Evolutionary conservation across 2,797 vertebrate species (phyloP).

Genomic region (Steatocranus sp.): DNA sequence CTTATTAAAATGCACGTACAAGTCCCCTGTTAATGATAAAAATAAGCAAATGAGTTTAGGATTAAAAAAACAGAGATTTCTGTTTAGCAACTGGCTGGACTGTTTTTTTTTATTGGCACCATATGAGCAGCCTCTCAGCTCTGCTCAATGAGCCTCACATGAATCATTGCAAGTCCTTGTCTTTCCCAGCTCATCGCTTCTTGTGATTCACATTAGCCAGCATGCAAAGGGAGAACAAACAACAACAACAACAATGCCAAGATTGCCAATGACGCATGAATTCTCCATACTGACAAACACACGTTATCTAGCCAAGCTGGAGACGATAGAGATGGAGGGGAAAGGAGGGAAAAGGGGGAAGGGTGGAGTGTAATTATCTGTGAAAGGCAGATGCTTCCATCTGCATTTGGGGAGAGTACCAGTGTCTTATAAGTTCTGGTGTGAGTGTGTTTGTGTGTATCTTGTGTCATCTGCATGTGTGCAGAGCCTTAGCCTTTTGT

Average conservation of each 20-base stretch:
- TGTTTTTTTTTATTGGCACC: not conserved
- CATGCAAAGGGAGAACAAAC: constrained; percentile 13
- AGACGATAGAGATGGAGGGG: constrained; percentile 7
- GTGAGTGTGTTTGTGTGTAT: not conserved
- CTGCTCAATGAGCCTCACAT: constrained; percentile 59
- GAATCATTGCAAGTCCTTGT: constrained; percentile 29
- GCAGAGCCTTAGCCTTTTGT: constrained; percentile 32
- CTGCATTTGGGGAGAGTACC: constrained; percentile 30
- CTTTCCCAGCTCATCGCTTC: constrained; percentile 14
- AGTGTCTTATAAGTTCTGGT: constrained; percentile 20
- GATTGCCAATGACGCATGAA: constrained; percentile 48
- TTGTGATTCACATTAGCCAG: constrained; percentile 53
- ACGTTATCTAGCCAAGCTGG: not conserved
- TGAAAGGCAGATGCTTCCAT: constrained; percentile 57
- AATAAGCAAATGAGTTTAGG: not conserved
- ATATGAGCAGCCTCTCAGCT: constrained; percentile 22
- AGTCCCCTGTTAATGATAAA: not conserved
- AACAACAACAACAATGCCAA: constrained; percentile 44
- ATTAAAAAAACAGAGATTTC: not conserved
- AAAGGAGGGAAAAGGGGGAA: not conserved
- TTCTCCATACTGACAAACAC: constrained; percentile 55
- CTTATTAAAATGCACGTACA: not conserved
- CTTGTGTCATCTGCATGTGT: constrained; percentile 17
- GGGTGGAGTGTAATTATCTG: constrained; percentile 57
- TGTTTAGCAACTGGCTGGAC: not conserved